Evolutionary conservation across 2,797 vertebrate species (phyloP).

Genomic region (Discoglossus pictus): DNA sequence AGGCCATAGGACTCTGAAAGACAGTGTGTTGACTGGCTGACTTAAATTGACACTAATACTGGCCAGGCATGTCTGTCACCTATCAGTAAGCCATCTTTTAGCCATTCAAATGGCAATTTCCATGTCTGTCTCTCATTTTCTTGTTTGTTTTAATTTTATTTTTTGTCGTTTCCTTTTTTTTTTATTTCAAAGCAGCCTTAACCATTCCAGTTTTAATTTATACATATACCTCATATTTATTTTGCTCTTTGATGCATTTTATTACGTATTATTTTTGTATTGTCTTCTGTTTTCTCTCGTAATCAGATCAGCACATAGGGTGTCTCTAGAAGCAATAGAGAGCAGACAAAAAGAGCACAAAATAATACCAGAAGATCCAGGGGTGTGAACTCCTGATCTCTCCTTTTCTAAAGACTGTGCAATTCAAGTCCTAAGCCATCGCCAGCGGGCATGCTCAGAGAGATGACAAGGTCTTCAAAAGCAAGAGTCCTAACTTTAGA

Average conservation of each 20-base stretch:
- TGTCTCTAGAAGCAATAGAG: conserved; percentile 95
- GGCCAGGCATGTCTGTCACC: conserved; percentile 71
- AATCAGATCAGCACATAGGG: conserved; percentile 71
- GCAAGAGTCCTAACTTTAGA: conserved; percentile 22
- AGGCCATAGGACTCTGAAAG: conserved; percentile 84
- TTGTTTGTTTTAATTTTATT: conserved; percentile 57
- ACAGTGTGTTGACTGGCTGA: conserved; percentile 60
- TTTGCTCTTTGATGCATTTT: conserved; percentile 72
- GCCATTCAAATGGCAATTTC: conserved; percentile 70
- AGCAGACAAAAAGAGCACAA: conserved; percentile 96
- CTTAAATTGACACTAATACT: conserved; percentile 56
- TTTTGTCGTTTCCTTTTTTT: conserved; percentile 72
- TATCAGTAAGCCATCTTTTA: conserved; percentile 79
- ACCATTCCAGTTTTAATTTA: conserved; percentile 84
- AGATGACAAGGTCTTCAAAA: conserved; percentile 39
- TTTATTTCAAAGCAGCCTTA: conserved; percentile 90
- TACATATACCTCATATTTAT: conserved; percentile 89
- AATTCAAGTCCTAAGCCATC: conserved; percentile 78
- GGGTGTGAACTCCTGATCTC: conserved; percentile 77
- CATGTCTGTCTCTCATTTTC: conserved; percentile 59
- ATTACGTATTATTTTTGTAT: conserved; percentile 57
- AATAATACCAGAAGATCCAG: conserved; percentile 74
- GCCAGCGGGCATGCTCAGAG: conserved; percentile 60
- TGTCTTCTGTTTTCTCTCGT: conserved; percentile 76
- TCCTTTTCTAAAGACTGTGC: conserved; percentile 78